Evolutionary conservation across 2,113 vertebrate genomes (phyloP), one percentile per base, ranked within the genome.

Genomic region (Ochotona curzoniae): DNA sequence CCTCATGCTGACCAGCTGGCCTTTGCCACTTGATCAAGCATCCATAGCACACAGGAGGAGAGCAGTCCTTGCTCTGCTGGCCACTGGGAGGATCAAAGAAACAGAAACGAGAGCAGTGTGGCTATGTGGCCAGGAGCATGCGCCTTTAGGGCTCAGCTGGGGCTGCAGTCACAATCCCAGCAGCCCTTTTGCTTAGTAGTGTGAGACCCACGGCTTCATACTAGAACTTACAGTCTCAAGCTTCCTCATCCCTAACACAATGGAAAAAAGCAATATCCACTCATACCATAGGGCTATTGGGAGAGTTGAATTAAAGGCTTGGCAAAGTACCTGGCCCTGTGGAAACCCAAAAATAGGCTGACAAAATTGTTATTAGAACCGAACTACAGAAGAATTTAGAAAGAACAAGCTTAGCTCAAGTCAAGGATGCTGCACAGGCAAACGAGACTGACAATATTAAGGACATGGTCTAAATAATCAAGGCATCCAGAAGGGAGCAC

Each of bases 301-400:
- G 70, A 44, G 38, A 44, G 38, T 44, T 44, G 57, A 20, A 81
- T 14, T 38, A 12, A 61, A 60, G 30, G 61, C 21, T 30, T 80
- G 74, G 66, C 67, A 57, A 90, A 86, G 75, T 12, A 26, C 51
- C 28, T 60, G 74, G 86, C 38, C 32, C 49, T 44, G 74, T 75
- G 12, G 60, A 38, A 83, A 32, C 21, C 23, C 86, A 67, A 47
- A 64, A 81, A 44, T 74, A 74, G 18, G 60, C 32, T 21, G 74
- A 81, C 61, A 90, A 90, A 86, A 28, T 32, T 86, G 61, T 57
- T 61, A 11, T 12, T 60, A n/a, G 20, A 82, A 51, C 23, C 11
- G 23, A 70, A 86, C 81, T 67, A 80, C 13, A 2, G 35, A 64
- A 93, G 38, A 80, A 76, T 70, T 76, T 28, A 30, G 12, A 69